Evolutionary conservation across 2,797 vertebrate genomes (phyloP).

Genomic region (Clarias platycephalus): DNA sequence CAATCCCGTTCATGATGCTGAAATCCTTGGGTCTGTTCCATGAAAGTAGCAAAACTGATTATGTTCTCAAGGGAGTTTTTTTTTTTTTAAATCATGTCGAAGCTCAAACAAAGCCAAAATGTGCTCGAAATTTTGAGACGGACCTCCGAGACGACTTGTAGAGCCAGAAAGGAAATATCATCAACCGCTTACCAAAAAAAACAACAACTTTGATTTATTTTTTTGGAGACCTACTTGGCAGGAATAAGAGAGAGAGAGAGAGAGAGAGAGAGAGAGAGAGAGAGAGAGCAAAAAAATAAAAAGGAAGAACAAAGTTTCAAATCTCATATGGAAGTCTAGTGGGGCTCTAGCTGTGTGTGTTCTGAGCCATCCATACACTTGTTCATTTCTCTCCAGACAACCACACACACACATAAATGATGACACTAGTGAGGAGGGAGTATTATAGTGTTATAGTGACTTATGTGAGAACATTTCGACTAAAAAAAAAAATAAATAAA

Average conservation of each 20-base stretch:
- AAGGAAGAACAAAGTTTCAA: neutral
- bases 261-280: neutral
- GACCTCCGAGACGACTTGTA: conserved; percentile 8
- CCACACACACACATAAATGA: neutral
- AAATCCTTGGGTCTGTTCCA: neutral
- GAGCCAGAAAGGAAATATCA: neutral
- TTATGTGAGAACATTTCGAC: too few relatives aligned
- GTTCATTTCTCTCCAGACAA: neutral
- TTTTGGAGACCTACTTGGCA: neutral
- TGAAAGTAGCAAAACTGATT: neutral
- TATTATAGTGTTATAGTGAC: too few relatives aligned
- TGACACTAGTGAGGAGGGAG: neutral
- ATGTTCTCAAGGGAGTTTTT: neutral
- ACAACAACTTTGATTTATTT: conserved; percentile 17
- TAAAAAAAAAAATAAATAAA: too few relatives aligned
- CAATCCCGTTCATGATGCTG: neutral
- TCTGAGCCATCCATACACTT: neutral
- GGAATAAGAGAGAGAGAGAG: neutral
- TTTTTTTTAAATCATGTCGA: neutral
- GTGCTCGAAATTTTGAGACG: neutral
- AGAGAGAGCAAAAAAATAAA: neutral
- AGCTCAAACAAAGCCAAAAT: neutral
- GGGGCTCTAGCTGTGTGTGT: neutral
- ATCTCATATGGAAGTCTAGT: neutral
- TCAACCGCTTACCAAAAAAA: neutral